Base-by-base conservation (phyloP, 2,888 invertebrate species). In the Thymelicus acteon region DNA sequence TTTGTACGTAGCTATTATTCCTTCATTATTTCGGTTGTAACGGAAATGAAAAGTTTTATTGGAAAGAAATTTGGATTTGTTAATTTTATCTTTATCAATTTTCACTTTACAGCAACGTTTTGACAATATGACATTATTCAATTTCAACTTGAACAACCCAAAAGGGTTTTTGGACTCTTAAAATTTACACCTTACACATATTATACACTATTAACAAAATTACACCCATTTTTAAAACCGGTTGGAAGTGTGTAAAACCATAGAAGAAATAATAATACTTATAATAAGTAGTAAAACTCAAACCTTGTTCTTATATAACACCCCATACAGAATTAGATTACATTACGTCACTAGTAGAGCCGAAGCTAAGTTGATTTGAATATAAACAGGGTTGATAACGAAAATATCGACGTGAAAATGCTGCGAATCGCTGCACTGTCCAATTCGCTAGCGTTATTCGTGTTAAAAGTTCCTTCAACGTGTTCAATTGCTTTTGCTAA, bases 401-500 rank as follows among this genome's bases (percentile, higher is more conserved):
- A 37, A 37, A 49, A 62, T 49, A 62, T 62, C 48, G 62, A 37
- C n/a, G 31, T 15, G 67, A 19, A 19, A 19, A 19, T 2, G 2
- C 19, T 19, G 19, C 19, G 19, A 67, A 6, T 15, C 7, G n/a
- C n/a, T n/a, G n/a, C n/a, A n/a, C 49, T 57, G 65, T 24, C 57
- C 44, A 6, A 64, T 57, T 66, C 54, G 40, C 37, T 67, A 60
- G 48, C 15, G 49, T 49, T 37, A 39, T 60, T 67, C 44, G 49
- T 19, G 67, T 52, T 61, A 68, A 44, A 31, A n/a, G 44, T 61
- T 54, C 62, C 37, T 61, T 19, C 62, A 57, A 52, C 48, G 63
- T 44, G 58, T 63, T 37, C 69, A 63, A 63, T 69, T 63, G 68
- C 54, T 68, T 58, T 69, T 63, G 68, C 54, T 68, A 68, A 68